A percentile compares a stretch with the other conserved stretches of the same genome.
These are phyloP conservation scores for Sebastes cheni DNA, from an alignment of 2,797 vertebrate species.

Conservation along the genomic window DNA sequence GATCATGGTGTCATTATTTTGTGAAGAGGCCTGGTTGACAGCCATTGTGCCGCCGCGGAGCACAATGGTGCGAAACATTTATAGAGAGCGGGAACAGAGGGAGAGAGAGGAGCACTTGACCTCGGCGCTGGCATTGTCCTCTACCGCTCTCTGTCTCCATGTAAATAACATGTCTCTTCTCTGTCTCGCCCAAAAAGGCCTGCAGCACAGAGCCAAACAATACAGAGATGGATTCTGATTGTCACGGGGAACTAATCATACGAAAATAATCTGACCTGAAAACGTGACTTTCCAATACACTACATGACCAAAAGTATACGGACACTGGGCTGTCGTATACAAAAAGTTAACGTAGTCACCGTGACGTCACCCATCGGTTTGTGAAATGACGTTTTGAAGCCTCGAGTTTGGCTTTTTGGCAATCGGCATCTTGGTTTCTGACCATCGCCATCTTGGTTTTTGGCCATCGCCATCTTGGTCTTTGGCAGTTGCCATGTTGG, in stretches of 20 bases:
- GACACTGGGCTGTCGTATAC: background rate
- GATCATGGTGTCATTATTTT: conserved; percentile 33
- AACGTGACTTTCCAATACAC: background rate
- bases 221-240: background rate
- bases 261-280: background rate
- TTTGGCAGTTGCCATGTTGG: too few species aligned
- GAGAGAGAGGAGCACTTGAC: conserved; percentile 53
- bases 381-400: too few species aligned
- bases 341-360: accelerated
- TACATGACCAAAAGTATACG: background rate
- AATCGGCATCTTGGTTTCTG: too few species aligned
- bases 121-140: conserved; percentile 37
- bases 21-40: conserved; percentile 41
- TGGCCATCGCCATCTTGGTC: too few species aligned
- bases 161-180: conserved; percentile 44
- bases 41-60: conserved; percentile 31
- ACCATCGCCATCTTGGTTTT: too few species aligned
- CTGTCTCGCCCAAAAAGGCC: background rate
- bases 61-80: conserved; percentile 27
- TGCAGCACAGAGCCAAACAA: background rate
- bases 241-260: background rate
- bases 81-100: conserved; percentile 14
- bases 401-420: too few species aligned
- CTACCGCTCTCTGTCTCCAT: conserved; percentile 12
- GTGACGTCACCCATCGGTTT: too few species aligned